Conservation (phyloP, 2,113 vertebrate genomes). For the Embiotoca jacksoni region DNA sequence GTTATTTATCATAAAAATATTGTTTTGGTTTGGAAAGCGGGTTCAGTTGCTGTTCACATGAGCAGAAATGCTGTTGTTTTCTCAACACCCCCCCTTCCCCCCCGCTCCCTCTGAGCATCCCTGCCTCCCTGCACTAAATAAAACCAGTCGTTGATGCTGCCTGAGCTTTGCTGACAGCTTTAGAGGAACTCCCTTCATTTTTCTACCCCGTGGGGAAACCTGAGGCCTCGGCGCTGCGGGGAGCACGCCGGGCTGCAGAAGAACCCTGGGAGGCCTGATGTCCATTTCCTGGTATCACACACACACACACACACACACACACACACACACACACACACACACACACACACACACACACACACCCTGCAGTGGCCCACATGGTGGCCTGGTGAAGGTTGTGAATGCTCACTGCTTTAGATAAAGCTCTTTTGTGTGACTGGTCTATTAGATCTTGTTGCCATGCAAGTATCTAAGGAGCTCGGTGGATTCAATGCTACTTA, state of each 20-base stretch:
- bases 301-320: neutral
- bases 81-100: neutral
- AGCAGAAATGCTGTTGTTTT: neutral
- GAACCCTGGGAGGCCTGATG: constrained; percentile 33
- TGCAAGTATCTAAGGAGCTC: no score
- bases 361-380: no score
- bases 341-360: no score
- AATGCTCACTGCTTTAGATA: no score
- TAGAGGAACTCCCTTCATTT: constrained; percentile 38
- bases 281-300: constrained; percentile 30
- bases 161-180: constrained; percentile 55
- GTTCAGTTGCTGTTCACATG: no score
- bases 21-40: no score
- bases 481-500: no score
- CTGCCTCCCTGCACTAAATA: constrained; percentile 44
- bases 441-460: no score
- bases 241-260: constrained; percentile 27
- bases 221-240: constrained; percentile 40
- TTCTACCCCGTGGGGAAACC: constrained; percentile 57
- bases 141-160: constrained; percentile 32
- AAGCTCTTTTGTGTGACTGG: no score
- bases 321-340: no score
- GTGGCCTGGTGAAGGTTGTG: no score
- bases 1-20: no score
- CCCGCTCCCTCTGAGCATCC: neutral